Conservation (phyloP, 2,113 vertebrate species). For the Catharus fuscescens region DNA sequence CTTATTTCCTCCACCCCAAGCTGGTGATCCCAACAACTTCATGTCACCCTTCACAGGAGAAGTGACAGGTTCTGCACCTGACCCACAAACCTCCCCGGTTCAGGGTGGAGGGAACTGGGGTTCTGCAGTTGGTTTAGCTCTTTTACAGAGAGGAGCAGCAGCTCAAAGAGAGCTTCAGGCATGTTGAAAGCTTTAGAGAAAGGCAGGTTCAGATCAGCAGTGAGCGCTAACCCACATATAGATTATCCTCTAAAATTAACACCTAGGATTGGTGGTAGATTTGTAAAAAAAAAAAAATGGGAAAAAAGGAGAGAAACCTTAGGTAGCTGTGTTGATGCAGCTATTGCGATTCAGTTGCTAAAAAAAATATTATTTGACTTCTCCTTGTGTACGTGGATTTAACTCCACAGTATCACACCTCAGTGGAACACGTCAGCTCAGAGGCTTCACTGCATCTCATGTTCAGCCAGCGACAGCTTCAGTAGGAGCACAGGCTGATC, state of each 20-base stretch:
- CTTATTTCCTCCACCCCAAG: neutral
- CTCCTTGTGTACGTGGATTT: neutral
- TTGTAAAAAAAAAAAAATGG: neutral
- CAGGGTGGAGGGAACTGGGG: neutral
- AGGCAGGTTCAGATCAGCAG: neutral
- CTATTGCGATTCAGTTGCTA: neutral
- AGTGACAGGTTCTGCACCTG: neutral
- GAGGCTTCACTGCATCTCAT: neutral
- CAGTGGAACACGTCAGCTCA: neutral
- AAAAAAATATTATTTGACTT: neutral
- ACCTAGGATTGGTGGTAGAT: neutral
- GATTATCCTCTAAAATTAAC: neutral
- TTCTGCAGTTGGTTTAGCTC: neutral
- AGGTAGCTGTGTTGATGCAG: neutral
- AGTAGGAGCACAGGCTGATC: neutral
- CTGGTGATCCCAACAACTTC: neutral
- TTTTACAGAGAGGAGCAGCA: neutral
- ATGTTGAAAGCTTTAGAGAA: neutral
- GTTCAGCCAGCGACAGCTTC: neutral
- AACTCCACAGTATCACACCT: neutral
- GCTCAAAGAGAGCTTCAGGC: neutral
- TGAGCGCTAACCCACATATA: neutral
- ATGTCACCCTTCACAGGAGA: neutral
- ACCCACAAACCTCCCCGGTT: neutral
- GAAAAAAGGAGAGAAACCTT: neutral